These are phyloP conservation scores for Opisthocomus hoazin DNA, from an alignment of 2,113 vertebrate species.

Conservation along the genomic window DNA sequence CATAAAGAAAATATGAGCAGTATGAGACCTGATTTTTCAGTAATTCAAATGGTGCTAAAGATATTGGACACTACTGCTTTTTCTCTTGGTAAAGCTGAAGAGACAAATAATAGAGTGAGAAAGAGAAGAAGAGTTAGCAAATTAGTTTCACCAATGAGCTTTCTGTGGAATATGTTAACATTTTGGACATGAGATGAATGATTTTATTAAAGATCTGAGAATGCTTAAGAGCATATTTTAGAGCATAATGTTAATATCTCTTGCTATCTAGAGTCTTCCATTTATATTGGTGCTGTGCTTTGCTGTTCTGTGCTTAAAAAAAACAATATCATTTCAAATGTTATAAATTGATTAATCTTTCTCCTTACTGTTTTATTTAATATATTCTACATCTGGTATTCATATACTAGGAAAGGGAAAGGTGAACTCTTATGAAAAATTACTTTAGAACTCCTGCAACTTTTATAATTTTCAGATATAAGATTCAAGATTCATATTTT, in stretches of 20 bases:
- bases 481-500: background rate
- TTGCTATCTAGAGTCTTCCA: background rate
- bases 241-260: background rate
- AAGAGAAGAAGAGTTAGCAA: constrained; percentile 32
- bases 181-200: background rate
- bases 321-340: background rate
- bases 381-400: background rate
- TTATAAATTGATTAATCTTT: background rate
- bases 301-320: background rate
- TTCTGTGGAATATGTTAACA: constrained; percentile 6
- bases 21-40: constrained; percentile 38
- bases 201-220: background rate
- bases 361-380: background rate
- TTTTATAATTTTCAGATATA: background rate
- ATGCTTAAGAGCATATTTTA: background rate
- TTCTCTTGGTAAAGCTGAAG: constrained; percentile 33
- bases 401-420: background rate
- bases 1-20: constrained; percentile 62
- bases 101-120: constrained; percentile 27
- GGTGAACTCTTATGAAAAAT: background rate
- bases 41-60: constrained; percentile 36
- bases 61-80: constrained; percentile 8
- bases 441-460: background rate
- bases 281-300: background rate
- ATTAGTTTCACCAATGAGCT: constrained; percentile 10